These are phyloP conservation scores for Drosophila austrosaltans DNA, from an alignment of 2,888 invertebrate genomes.

Conservation along the genomic window DNA sequence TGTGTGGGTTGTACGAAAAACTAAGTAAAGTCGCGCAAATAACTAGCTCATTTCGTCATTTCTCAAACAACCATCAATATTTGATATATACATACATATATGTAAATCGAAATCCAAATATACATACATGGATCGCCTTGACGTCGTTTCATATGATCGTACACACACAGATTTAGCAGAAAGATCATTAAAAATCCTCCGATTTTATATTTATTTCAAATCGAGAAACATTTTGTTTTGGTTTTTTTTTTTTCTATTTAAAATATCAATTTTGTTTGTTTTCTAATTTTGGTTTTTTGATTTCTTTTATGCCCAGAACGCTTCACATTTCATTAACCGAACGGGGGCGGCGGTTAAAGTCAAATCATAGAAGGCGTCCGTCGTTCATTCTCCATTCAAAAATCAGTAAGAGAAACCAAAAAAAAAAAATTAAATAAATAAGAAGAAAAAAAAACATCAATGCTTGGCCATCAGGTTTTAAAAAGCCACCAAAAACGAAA, in stretches of 20 bases:
- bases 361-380: slow-evolving; percentile 37
- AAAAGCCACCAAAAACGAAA: slow-evolving; percentile 46
- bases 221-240: slow-evolving; percentile 24
- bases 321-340: slow-evolving; percentile 45
- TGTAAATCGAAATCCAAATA: slow-evolving; percentile 54
- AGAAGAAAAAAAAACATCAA: slow-evolving; percentile 18
- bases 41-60: slow-evolving; percentile 74
- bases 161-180: not conserved
- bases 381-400: slow-evolving; percentile 3
- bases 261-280: slow-evolving; percentile 40
- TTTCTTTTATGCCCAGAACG: slow-evolving; percentile 52
- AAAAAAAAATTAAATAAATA: not conserved
- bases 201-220: slow-evolving; percentile 30
- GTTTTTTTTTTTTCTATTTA: slow-evolving; percentile 23
- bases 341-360: slow-evolving; percentile 33
- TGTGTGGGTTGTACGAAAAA: slow-evolving; percentile 44
- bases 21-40: slow-evolving; percentile 69
- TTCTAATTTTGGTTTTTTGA: slow-evolving; percentile 25
- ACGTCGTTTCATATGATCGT: slow-evolving; percentile 30
- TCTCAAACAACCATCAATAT: slow-evolving; percentile 59
- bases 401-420: not conserved
- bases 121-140: slow-evolving; percentile 56
- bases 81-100: slow-evolving; percentile 51
- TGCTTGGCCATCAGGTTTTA: slow-evolving; percentile 51
- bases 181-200: slow-evolving; percentile 61